Evolutionary conservation across 2,797 vertebrate species (phyloP), one percentile per base, ranked within the genome.

Genomic region (Carcharodon carcharias): DNA sequence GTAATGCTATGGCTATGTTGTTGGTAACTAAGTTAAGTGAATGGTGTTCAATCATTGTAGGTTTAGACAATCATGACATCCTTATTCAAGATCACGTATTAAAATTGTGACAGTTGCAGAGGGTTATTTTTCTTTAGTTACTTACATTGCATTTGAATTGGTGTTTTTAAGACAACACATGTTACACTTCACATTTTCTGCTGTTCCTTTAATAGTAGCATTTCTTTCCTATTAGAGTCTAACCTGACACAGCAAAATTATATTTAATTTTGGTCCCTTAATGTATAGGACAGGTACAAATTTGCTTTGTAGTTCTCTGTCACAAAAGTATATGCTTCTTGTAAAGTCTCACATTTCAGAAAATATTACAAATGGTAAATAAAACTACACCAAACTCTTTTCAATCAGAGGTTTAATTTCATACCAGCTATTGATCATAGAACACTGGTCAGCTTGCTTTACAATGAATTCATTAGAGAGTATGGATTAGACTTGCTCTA

Each of bases 381-480:
- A 96, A 97, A 96, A 96, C 96, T 96, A 96, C 96, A 96, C 97
- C 96, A 97, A 96, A 96, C 96, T 97, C 96, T 96, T 96, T 97
- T 97, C 97, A 96, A 97, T 97, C 96, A 96, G 97, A 97, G 97
- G 97, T 97, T 97, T 97, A 96, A 97, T 97, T 97, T 97, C 96
- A 96, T 96, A 96, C 96, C 96, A 96, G 95, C 97, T 73, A 96
- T 96, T 95, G 89, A 96, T 96, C 96, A 96, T 85, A 97, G 97
- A 97, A 96, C 98, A 97, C 97, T 98, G 35, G 97, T 98, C 98
- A 98, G 98, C 97, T 97, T 97, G 97, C 98, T 98, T 97, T 97
- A 98, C 97, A 98, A 97, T 97, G 97, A 98, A 98, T 98, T 98
- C 98, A 97, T 97, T 97, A 97, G 97, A 98, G 97, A 97, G 98